Base-by-base conservation (phyloP, 2,797 vertebrate genomes). In the Xiphorhynchus erythropygius region DNA sequence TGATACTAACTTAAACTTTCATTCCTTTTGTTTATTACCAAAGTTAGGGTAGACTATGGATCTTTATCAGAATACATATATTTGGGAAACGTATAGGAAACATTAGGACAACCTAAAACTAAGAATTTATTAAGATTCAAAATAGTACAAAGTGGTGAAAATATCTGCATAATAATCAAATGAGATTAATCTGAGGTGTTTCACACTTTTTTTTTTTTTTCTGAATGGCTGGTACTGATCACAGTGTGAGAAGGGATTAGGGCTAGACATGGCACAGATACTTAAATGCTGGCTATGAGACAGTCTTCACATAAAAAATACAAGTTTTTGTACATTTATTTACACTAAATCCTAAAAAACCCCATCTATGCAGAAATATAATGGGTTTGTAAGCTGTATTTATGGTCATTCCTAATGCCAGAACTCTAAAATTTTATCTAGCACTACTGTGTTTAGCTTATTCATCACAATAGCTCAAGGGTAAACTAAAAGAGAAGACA, bases 381-480 rank as follows among this genome's bases (percentile, higher is more conserved):
- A 9, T 3, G 16, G 32, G 22, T 89, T 81, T 71, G 4, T 33
- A 84, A 75, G 5, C 30, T 81, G n/a, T n/a, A 13, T 76, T 90
- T 91, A 25, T 86, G 41, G 39, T 64, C 33, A 56, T 80, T 95
- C 21, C 28, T 83, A 83, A 67, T 93, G 49, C 87, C 64, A 80
- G 87, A 77, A 64, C 28, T 79, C 65, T 78, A 63, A 65, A 49
- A 64, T 94, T 91, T 79, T 84, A 37, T 89, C 49, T 83, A 32
- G 44, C n/a, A 46, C 50, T 65, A 16, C 19, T 91, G 42, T 84
- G 57, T 74, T 98, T 97, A 98, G 95, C 97, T 98, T 98, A 97
- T 98, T 98, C 96, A 97, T 98, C 97, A 97, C 85, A 87, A 89
- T 97, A 97, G 97, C 91, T 94, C 84, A 90, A 90, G 95, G 84